Conservation (phyloP, 2,888 invertebrate genomes). For the Synanthedon vespiformis region DNA sequence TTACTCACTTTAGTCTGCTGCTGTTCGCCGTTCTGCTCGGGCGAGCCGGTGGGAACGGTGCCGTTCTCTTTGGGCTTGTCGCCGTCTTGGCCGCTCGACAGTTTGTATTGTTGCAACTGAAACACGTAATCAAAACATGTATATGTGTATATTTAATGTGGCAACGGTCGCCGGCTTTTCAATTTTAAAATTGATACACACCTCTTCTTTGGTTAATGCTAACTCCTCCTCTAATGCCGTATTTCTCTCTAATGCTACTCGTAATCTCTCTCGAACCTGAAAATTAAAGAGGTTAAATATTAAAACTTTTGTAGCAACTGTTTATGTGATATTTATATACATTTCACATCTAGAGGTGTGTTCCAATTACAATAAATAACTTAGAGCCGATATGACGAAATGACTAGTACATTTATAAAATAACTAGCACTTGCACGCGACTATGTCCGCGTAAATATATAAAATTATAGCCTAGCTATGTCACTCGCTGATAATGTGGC, state of each 20-base stretch:
- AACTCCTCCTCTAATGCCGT: constrained; percentile 97
- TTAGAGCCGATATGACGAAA: too few species aligned
- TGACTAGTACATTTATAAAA: too few species aligned
- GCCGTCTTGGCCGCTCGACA: constrained; percentile 73
- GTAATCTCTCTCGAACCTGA: constrained; percentile 94
- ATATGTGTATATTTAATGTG: not conserved
- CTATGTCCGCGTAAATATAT: too few species aligned
- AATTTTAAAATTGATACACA: constrained; percentile 43
- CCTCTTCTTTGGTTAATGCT: constrained; percentile 95
- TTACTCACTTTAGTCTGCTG: constrained; percentile 63
- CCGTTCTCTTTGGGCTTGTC: constrained; percentile 85
- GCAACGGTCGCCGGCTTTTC: too few species aligned
- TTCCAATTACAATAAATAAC: too few species aligned
- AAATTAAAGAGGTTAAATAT: constrained; percentile 15
- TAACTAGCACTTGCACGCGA: too few species aligned
- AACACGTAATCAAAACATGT: constrained; percentile 4
- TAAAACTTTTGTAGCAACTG: not conserved
- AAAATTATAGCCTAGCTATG: too few species aligned
- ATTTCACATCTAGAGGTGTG: not conserved
- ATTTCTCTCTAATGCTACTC: constrained; percentile 96
- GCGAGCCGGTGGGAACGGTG: constrained; percentile 73
- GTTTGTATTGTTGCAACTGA: constrained; percentile 88
- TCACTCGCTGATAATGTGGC: too few species aligned
- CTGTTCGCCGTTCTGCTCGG: constrained; percentile 61
- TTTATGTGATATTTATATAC: not conserved